Percentiles rank a stretch among this genome's conserved stretches.
These are phyloP conservation scores for Megaceryle torquata DNA, from an alignment of 2,113 vertebrate species.

Conservation along the genomic window DNA sequence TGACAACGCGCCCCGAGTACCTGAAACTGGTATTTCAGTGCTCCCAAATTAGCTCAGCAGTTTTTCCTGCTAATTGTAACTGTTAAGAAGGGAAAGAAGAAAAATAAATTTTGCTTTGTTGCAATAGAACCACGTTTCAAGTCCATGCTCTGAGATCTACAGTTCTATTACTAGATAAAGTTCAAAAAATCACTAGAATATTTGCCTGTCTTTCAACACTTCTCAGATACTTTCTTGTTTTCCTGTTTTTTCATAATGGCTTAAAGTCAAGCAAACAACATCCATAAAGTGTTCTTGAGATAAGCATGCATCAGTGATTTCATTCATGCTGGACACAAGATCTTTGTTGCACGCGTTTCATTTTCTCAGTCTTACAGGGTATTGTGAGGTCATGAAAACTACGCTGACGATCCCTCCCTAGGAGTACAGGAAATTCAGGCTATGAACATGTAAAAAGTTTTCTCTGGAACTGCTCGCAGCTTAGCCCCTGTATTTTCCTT, in stretches of 20 bases:
- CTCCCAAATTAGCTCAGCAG: neutral
- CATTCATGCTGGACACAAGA: neutral
- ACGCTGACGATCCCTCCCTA: accelerated
- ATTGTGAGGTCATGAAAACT: neutral
- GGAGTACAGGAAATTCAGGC: neutral
- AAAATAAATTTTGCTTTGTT: neutral
- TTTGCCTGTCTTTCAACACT: neutral
- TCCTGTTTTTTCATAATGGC: neutral
- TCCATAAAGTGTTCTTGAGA: neutral
- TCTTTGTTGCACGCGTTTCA: too few relatives aligned
- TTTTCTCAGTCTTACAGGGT: neutral
- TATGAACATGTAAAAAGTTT: neutral
- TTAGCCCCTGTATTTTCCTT: neutral
- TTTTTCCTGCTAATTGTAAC: neutral
- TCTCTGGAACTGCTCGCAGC: neutral
- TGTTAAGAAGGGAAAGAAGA: neutral
- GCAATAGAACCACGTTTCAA: neutral
- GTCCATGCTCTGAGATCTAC: neutral
- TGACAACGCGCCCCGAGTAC: neutral
- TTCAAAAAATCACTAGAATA: neutral
- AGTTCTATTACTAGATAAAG: neutral
- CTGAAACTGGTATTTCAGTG: neutral
- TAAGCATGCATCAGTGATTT: neutral
- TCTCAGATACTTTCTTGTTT: neutral
- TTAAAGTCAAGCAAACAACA: neutral